A percentile compares a stretch with the other conserved stretches of the same genome.
These are phyloP conservation scores for Phaenicophaeus curvirostris DNA, from an alignment of 2,797 vertebrate species.

Conservation along the genomic window DNA sequence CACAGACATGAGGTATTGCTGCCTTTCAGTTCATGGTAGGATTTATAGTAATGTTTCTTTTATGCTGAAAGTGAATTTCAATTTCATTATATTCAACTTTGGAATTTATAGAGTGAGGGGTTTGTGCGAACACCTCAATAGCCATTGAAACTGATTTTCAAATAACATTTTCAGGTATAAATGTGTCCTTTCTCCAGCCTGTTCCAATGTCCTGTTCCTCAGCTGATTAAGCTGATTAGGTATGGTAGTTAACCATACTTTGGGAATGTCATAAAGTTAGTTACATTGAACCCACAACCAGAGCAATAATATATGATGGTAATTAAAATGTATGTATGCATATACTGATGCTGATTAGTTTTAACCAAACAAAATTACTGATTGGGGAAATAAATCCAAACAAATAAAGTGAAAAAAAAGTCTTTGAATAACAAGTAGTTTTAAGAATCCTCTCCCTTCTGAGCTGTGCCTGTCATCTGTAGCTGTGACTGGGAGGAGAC, in stretches of 20 bases:
- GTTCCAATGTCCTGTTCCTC: neutral
- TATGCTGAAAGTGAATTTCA: neutral
- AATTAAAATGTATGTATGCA: neutral
- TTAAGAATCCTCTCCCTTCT: neutral
- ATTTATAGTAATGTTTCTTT: neutral
- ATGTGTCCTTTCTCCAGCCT: neutral
- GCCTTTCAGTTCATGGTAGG: neutral
- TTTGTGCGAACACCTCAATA: neutral
- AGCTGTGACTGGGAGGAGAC: neutral
- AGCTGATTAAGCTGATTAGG: fast-evolving
- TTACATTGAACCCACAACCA: fast-evolving
- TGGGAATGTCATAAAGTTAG: neutral
- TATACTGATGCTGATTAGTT: neutral
- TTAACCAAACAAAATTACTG: neutral
- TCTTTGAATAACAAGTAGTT: neutral
- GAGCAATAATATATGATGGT: neutral
- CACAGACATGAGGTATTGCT: neutral
- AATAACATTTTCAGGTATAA: neutral
- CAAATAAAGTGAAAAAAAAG: neutral
- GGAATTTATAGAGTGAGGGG: neutral
- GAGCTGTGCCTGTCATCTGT: neutral
- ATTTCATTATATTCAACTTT: neutral
- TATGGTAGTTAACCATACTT: neutral
- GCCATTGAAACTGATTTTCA: neutral
- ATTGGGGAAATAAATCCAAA: neutral